A percentile compares a stretch with the other conserved stretches of the same genome.
Conservation (phyloP, 1,140 invertebrate genomes). For the Psilanteris sp. region DNA sequence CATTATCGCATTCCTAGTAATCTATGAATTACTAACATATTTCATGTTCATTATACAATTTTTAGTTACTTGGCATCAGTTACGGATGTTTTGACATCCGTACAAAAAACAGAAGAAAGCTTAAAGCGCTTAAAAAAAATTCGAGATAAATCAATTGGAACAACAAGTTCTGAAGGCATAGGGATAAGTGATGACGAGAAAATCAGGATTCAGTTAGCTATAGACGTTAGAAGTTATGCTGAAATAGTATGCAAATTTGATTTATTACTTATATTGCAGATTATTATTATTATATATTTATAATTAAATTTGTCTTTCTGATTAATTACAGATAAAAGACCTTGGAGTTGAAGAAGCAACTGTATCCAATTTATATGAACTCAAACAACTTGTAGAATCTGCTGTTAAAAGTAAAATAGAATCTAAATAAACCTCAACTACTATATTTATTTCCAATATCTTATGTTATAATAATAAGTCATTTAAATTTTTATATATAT, state of each 20-base stretch:
- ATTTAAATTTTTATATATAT: no score
- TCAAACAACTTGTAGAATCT: conserved; percentile 72
- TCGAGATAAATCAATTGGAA: conserved; percentile 83
- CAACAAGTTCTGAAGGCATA: conserved; percentile 75
- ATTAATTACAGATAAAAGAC: conserved; percentile 37
- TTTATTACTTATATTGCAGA: no score
- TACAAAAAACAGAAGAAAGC: conserved; percentile 97
- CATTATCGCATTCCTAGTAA: no score
- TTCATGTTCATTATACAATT: conserved; percentile 54
- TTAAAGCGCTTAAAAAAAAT: conserved; percentile 92
- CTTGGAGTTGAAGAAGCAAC: conserved; percentile 41
- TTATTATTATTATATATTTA: not conserved
- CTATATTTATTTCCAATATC: conserved; percentile 13
- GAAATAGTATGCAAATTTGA: conserved; percentile 72
- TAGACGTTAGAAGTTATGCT: conserved; percentile 88
- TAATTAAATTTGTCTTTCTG: not conserved
- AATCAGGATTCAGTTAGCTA: conserved; percentile 92
- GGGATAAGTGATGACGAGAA: conserved; percentile 93
- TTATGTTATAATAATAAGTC: no score
- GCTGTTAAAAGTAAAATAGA: conserved; percentile 69
- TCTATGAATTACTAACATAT: no score
- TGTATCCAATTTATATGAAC: conserved; percentile 57
- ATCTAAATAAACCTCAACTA: conserved; percentile 8
- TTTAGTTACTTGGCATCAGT: conserved; percentile 89
- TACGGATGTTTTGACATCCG: conserved; percentile 92